phyloP scores from a whole-genome alignment of 2,113 vertebrate genomes.

The Podiceps cristatus region DNA sequence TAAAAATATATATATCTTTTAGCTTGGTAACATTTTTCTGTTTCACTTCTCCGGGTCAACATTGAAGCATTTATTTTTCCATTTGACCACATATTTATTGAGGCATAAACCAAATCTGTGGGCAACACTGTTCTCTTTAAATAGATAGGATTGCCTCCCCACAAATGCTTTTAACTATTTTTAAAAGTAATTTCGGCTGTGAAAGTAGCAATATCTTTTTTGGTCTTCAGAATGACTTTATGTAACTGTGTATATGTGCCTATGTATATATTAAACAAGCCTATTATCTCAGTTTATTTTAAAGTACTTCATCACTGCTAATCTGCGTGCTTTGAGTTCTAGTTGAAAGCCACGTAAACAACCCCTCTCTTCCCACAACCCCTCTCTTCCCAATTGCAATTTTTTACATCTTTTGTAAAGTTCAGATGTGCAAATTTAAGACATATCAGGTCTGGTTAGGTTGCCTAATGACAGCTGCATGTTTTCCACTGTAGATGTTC shows the following conservation, averaged over 20 bases:
- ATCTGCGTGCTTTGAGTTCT: fast-evolving
- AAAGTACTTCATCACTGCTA: neutral
- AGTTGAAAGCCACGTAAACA: neutral
- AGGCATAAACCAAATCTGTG: neutral
- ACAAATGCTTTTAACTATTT: neutral
- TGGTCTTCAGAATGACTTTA: neutral
- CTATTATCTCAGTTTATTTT: neutral
- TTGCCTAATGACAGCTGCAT: neutral
- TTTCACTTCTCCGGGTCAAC: neutral
- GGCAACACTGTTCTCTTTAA: neutral
- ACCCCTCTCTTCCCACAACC: no score
- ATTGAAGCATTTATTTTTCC: neutral
- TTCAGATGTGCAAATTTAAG: neutral
- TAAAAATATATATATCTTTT: neutral
- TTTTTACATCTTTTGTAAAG: neutral
- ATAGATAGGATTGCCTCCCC: neutral
- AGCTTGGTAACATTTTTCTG: neutral
- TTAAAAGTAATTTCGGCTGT: neutral
- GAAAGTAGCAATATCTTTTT: neutral
- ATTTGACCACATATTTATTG: neutral
- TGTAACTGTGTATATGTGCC: neutral
- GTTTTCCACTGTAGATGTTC: neutral
- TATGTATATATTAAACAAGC: neutral
- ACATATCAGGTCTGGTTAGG: neutral
- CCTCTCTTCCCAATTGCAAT: fast-evolving